Conservation (phyloP, 2,888 invertebrate species). For the Callyntrura sp. region DNA sequence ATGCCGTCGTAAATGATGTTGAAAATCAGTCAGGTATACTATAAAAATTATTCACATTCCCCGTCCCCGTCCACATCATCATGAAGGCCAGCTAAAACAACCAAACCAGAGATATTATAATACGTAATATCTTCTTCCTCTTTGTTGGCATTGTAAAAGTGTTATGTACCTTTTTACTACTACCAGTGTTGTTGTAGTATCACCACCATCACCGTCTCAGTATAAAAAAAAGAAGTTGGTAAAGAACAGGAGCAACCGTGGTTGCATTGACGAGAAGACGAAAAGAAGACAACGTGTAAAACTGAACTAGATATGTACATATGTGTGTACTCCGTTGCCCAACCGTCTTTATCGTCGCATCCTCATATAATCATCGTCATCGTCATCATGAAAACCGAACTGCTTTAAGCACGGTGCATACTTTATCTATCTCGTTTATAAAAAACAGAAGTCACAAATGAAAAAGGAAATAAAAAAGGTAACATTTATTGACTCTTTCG, state of each 20-base stretch:
- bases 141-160: conserved; percentile 1
- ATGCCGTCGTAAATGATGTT: conserved; percentile 51
- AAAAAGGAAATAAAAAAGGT: conserved; percentile 69
- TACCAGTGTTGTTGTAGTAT: conserved; percentile 29
- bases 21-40: conserved; percentile 70
- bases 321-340: neutral
- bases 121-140: neutral
- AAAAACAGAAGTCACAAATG: conserved; percentile 66
- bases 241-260: conserved; percentile 68
- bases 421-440: neutral
- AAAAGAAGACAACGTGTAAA: conserved; percentile 39
- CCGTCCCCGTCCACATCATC: neutral
- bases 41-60: conserved; percentile 54
- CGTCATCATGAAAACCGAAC: neutral
- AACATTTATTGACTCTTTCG: conserved; percentile 34
- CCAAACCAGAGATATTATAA: neutral
- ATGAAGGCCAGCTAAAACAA: neutral
- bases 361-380: neutral
- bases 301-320: neutral
- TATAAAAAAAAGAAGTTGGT: conserved; percentile 42
- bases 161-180: conserved; percentile 38
- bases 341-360: neutral
- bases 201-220: conserved; percentile 24
- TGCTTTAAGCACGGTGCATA: neutral
- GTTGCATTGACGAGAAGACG: conserved; percentile 39